Evolutionary conservation across 2,888 invertebrate species (phyloP), one percentile per base, ranked within the genome.

Genomic region (Drosophila phalerata): DNA sequence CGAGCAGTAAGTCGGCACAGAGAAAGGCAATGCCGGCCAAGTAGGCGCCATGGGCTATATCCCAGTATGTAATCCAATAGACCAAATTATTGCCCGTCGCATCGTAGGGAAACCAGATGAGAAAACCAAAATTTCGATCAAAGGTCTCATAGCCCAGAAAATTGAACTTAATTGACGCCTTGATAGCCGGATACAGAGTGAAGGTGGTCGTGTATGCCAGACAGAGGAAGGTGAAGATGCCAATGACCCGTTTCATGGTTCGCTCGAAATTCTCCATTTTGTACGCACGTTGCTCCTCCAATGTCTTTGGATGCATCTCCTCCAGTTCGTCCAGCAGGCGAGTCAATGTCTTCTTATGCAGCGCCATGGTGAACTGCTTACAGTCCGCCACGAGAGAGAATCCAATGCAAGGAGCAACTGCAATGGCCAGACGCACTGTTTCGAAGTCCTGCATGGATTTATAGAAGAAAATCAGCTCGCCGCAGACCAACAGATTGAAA

Each of bases 331-430:
- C 74, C 6, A 92, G 81, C 34, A 91, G 65, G n/a, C 63, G 17
- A 1, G 74, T 67, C 25, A 92, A 32, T 1, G 76, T 69, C 0
- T 69, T 37, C 57, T 73, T 88, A 30, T 88, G 72, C 1, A 67
- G 17, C 0, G 63, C 86, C 68, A 92, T 77, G 5, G 85, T 85
- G 0, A 80, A 22, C 57, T 91, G 90, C 52, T 91, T 92, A 3
- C 83, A 88, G 37, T 90, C 81, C 0, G 90, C 63, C 17, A 92
- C 85, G 37, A 91, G 49, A 0, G 88, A 86, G 60, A 90, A 90
- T 2, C 89, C 91, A 62, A 92, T 81, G 49, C 89, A 91, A 0
- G 92, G 90, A 3, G 90, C 91, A 10, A 91, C 83, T 0, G 90
- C 91, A 32, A 91, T 90, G 17, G 90, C 87, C 73, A 85, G 58